Base-by-base conservation (phyloP, 1,140 invertebrate species). In the Meteorus sp. region DNA sequence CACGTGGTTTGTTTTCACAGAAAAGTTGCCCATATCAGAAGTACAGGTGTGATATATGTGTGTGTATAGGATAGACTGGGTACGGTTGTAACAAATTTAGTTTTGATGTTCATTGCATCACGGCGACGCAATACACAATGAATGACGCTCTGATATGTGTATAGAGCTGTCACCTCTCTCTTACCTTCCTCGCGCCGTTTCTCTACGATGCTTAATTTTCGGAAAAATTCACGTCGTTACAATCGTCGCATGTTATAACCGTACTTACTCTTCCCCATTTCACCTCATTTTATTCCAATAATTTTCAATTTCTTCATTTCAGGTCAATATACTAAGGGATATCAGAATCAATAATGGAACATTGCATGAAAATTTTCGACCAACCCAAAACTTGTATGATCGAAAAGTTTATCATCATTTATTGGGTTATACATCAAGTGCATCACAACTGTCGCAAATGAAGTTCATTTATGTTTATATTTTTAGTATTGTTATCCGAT, bases 1-100 rank as follows among this genome's bases (percentile, higher is more conserved):
- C 1, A 82, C 83, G 1, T 93, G 90, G 90, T 88, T 87, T 4
- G 79, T 93, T 2, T 82, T 91, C 53, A 79, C 83, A 1, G 74
- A 84, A 31, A 83, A 83, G 35, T 71, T 85, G 19, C 77, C 81
- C 0, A 82, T 91, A 27, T 85, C 85, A 0, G 65, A 81, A 29
- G 62, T 75, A 7, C 86, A 89, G 79, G 85, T 86, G 63, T 60
- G 59, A 57, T 37, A n/a, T 6, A 44, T 3, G 22, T 37, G n/a
- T n/a, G n/a, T n/a, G n/a, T n/a, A n/a, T n/a, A n/a, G n/a, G n/a
- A n/a, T n/a, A n/a, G n/a, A n/a, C n/a, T n/a, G n/a, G n/a, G n/a
- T n/a, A n/a, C n/a, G n/a, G n/a, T n/a, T n/a, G n/a, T n/a, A n/a
- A n/a, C n/a, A n/a, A n/a, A n/a, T n/a, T n/a, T n/a, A n/a, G n/a